Evolutionary conservation across 2,888 invertebrate species (phyloP), one percentile per base, ranked within the genome.

Genomic region (Drosophila helvetica): DNA sequence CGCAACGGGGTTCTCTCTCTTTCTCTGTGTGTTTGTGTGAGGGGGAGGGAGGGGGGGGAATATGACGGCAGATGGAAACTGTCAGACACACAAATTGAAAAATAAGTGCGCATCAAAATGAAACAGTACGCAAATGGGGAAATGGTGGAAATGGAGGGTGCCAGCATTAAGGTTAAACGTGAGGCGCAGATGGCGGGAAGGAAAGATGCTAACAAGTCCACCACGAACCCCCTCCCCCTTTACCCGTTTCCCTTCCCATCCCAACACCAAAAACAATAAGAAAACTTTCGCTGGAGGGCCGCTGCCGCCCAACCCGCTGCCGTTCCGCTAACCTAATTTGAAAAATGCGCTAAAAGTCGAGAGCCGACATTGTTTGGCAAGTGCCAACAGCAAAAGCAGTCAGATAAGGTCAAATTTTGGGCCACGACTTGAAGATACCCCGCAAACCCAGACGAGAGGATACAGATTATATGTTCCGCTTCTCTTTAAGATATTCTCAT

Each of bases 241-340:
- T 67, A 46, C 58, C 50, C 25, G 58, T 69, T 42, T 58, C 46
- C 47, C 30, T 38, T 15, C 30, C 30, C 56, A 10, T 50, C 9
- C 48, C n/a, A 9, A n/a, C 48, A 25, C 52, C 53, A 18, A 48
- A 73, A 68, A 73, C 75, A 80, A 80, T 80, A 75, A 68, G 72
- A 67, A 78, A 79, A 79, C 78, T 78, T 78, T 80, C 52, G 45
- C 62, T 62, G 25, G 8, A 27, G 25, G 25, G 25, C 25, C 25
- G 8, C 25, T 7, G 8, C 25, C 27, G 25, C 22, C 22, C 19
- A 19, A 25, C 50, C 33, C 60, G 15, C 33, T 51, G 30, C 45
- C 62, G 60, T 74, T 69, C 79, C 60, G 77, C 60, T 80, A 80
- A 80, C 80, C 80, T 61, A 80, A 80, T 82, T 80, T 80, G 75